A percentile compares a stretch with the other conserved stretches of the same genome.
Evolutionary conservation across 2,113 vertebrate species (phyloP).

Genomic region (Callithrix jacchus): DNA sequence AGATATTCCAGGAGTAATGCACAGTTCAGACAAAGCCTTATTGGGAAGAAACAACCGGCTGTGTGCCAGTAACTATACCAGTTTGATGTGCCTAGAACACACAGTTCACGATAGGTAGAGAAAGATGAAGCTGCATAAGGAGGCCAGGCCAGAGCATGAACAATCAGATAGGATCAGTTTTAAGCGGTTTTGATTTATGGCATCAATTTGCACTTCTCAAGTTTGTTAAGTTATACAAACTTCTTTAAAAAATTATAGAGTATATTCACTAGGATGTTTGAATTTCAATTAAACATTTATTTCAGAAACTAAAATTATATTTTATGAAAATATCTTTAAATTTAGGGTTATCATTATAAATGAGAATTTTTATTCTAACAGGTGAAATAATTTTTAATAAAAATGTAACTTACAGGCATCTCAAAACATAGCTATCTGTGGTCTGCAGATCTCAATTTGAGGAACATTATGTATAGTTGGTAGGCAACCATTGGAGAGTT

Average conservation of each 20-base stretch:
- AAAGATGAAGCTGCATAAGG: background rate
- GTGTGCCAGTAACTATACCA: background rate
- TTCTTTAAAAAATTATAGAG: background rate
- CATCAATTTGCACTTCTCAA: background rate
- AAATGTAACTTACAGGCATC: background rate
- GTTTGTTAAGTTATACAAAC: background rate
- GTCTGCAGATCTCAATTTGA: background rate
- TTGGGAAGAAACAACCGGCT: background rate
- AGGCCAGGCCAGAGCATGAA: background rate
- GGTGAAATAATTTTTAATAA: background rate
- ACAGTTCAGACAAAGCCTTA: background rate
- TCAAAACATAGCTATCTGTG: background rate
- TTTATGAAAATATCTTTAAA: slow-evolving; percentile 14
- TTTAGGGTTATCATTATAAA: background rate
- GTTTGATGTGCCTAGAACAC: background rate
- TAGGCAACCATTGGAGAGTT: background rate
- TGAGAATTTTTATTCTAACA: background rate
- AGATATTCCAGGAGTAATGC: background rate
- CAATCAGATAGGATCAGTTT: background rate
- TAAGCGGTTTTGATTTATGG: background rate
- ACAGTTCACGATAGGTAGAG: background rate
- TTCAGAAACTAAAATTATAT: background rate
- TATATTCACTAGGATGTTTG: background rate
- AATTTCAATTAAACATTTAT: slow-evolving; percentile 1
- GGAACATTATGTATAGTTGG: background rate